Evolutionary conservation across 1,140 invertebrate species (phyloP).

Genomic region (Caerostris darwini): DNA sequence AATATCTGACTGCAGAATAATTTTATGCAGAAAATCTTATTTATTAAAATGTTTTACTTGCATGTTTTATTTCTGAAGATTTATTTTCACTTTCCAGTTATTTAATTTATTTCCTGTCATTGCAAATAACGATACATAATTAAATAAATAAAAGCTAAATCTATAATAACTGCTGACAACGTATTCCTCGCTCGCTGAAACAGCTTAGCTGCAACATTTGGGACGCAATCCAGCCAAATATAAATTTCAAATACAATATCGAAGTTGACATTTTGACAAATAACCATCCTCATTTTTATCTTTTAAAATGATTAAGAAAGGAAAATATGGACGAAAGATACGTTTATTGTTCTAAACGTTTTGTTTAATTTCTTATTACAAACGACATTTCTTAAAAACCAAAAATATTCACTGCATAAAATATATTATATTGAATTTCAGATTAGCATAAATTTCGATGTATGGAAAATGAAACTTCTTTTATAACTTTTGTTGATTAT

Average conservation of each 20-base stretch:
- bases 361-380: background rate
- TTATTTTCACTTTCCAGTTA: too few species aligned
- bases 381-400: background rate
- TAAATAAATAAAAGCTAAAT: background rate
- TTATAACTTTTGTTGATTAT: too few species aligned
- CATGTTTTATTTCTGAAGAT: too few species aligned
- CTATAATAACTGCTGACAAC: slow-evolving; percentile 12
- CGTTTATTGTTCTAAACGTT: background rate
- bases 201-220: background rate
- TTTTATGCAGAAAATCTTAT: too few species aligned
- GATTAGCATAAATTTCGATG: background rate
- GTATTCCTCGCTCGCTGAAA: background rate
- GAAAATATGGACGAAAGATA: background rate
- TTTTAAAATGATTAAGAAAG: slow-evolving; percentile 22
- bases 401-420: background rate
- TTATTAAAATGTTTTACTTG: too few species aligned
- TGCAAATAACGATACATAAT: background rate
- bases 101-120: background rate
- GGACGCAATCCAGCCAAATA: background rate
- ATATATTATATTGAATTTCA: slow-evolving; percentile 5
- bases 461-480: too few species aligned
- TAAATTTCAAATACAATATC: background rate
- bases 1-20: too few species aligned
- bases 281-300: background rate
- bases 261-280: slow-evolving; percentile 46